Base-by-base conservation (phyloP, 35 echinoderm and acorn worm genomes). In the Apostichopus californicus region DNA sequence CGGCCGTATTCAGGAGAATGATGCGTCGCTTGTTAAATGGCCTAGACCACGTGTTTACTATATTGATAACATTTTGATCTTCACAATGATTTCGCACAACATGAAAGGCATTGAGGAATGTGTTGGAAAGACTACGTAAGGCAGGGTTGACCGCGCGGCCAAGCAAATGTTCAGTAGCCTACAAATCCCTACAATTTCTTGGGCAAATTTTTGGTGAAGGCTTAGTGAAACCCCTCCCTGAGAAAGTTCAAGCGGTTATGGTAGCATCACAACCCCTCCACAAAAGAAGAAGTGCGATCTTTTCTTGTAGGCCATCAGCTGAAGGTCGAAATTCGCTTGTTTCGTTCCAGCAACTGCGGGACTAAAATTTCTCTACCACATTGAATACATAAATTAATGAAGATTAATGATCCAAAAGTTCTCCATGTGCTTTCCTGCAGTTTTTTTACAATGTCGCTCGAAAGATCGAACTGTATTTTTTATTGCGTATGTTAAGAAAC, bases 1-100 rank as follows among this genome's bases (percentile, higher is more conserved):
- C 73, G 3, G 86, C 87, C 17, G 57, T 65, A 8, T 94, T 94
- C 57, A 91, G 78, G 8, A 34, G 80, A 57, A 94, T 91, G 93
- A 91, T 94, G 88, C 57, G 93, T 15, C 92, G 87, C 46, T 64
- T 95, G 65, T 77, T 95, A 22, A 26, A 34, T 5, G 94, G 94
- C 28, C 14, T 92, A 15, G 83, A 73, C 6, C 10, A 93, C 61
- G 83, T 78, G 6, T 93, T 6, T 46, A 93, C 55, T 87, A 93
- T 23, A 56, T 60, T 23, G 70, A 89, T 89, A 73, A 93, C 54
- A 78, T 89, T 12, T 57, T 77, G 63, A 87, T 87, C n/a, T 87
- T 87, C 17, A 87, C 83, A 87, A 23, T 17, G 58, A 53, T 17
- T 5, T 53, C 15, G 57, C 54, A 23, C 53, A 66, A 57, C 56